Evolutionary conservation across 2,888 invertebrate genomes (phyloP).

Genomic region (Marronus borbonicus): DNA sequence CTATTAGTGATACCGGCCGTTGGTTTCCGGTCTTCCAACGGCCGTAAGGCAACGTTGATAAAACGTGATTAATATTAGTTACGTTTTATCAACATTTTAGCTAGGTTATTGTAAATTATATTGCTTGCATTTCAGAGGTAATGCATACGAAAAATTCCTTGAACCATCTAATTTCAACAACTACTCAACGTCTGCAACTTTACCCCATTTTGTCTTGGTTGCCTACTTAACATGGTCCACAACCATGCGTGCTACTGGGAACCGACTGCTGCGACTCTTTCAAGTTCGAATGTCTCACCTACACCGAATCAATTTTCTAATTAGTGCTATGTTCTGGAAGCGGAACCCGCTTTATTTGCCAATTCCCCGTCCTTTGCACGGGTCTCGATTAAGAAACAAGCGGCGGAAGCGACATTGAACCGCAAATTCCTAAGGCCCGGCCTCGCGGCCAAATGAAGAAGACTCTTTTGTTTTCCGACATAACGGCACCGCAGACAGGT

Average conservation of each 20-base stretch:
- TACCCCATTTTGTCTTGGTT: too few species aligned
- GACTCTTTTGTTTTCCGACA: conserved; percentile 28
- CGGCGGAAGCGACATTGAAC: conserved; percentile 20
- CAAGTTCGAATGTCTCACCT: conserved; percentile 61
- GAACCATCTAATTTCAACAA: too few species aligned
- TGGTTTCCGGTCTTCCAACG: too few species aligned
- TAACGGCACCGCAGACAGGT: conserved; percentile 27
- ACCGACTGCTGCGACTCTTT: conserved; percentile 60
- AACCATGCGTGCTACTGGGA: conserved; percentile 61
- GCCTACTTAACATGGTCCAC: too few species aligned
- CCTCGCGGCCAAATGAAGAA: conserved; percentile 43
- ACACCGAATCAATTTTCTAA: conserved; percentile 67
- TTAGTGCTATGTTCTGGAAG: conserved; percentile 62
- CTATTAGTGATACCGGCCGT: too few species aligned
- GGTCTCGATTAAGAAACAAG: conserved; percentile 65
- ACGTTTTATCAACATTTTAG: too few species aligned
- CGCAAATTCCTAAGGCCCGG: conserved; percentile 31
- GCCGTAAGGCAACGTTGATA: too few species aligned
- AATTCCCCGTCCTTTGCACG: conserved; percentile 61
- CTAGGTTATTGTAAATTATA: too few species aligned
- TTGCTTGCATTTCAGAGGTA: too few species aligned
- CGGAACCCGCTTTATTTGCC: conserved; percentile 51
- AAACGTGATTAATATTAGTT: too few species aligned
- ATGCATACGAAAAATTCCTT: too few species aligned
- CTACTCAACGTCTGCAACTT: too few species aligned